These are phyloP conservation scores for Malacosoma neustria DNA, from an alignment of 2,888 invertebrate genomes.

Conservation along the genomic window DNA sequence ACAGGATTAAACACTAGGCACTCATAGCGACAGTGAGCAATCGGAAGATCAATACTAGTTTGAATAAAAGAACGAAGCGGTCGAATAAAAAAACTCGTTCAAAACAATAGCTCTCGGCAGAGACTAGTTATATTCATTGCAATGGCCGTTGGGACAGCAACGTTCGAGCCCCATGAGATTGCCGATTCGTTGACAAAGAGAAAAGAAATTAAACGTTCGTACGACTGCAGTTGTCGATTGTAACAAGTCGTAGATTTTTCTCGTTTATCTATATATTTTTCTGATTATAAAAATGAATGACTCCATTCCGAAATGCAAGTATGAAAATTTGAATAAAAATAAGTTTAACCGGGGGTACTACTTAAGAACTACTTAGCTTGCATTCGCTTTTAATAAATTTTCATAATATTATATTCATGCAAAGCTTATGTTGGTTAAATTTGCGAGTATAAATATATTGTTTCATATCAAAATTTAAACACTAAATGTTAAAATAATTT, in stretches of 20 bases:
- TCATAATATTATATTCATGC: background rate
- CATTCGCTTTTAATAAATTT: background rate
- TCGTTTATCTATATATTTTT: slow-evolving; percentile 16
- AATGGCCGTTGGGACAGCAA: slow-evolving; percentile 27
- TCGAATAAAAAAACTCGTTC: slow-evolving; percentile 29
- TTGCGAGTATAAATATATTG: too few relatives aligned
- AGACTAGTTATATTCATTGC: background rate
- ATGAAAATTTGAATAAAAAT: background rate
- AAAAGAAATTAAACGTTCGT: slow-evolving; percentile 37
- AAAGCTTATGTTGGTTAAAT: background rate
- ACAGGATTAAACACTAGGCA: background rate
- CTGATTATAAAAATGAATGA: slow-evolving; percentile 11
- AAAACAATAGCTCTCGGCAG: slow-evolving; percentile 30
- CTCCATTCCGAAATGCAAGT: background rate
- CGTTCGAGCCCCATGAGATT: slow-evolving; percentile 38
- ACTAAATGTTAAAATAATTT: too few relatives aligned
- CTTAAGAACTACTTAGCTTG: background rate
- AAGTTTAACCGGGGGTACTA: background rate
- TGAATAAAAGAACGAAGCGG: slow-evolving; percentile 29
- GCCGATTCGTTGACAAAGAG: slow-evolving; percentile 43
- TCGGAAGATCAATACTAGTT: slow-evolving; percentile 30
- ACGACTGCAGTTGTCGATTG: slow-evolving; percentile 19
- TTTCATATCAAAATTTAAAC: too few relatives aligned
- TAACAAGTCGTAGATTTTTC: slow-evolving; percentile 22
- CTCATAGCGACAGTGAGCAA: slow-evolving; percentile 2